phyloP scores from a whole-genome alignment of 2,888 invertebrate genomes.

The Dicranocentrus wangi region DNA sequence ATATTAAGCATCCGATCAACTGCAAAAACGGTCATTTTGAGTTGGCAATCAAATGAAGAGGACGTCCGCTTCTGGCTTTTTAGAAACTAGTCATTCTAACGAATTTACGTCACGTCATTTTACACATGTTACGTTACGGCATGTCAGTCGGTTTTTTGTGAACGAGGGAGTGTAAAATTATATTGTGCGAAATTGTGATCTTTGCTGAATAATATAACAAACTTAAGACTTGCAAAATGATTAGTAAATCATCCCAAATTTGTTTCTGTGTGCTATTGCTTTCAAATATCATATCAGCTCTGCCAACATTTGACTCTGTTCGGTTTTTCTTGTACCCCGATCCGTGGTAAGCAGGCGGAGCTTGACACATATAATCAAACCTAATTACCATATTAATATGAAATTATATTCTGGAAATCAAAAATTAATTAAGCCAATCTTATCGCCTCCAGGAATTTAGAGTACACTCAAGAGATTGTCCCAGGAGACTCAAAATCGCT shows the following conservation, averaged over 20 bases:
- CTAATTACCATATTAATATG: neutral
- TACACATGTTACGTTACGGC: too few relatives aligned
- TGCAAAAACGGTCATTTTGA: conserved; percentile 37
- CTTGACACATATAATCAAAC: neutral
- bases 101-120: neutral
- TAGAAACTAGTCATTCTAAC: conserved; percentile 45
- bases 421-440: too few relatives aligned
- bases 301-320: conserved; percentile 61
- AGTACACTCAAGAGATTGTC: conserved; percentile 65
- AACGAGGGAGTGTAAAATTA: neutral
- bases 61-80: conserved; percentile 35
- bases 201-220: too few relatives aligned
- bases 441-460: conserved; percentile 66
- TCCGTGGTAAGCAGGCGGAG: conserved; percentile 58
- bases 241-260: neutral
- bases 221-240: conserved; percentile 33
- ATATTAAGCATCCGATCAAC: conserved; percentile 21
- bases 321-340: conserved; percentile 66
- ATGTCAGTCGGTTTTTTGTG: conserved; percentile 6
- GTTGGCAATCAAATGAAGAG: conserved; percentile 47
- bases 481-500: conserved; percentile 67
- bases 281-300: neutral
- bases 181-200: too few relatives aligned
- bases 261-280: conserved; percentile 12
- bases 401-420: neutral